Evolutionary conservation across 2,888 invertebrate species (phyloP).

Genomic region (Eledona agricola): DNA sequence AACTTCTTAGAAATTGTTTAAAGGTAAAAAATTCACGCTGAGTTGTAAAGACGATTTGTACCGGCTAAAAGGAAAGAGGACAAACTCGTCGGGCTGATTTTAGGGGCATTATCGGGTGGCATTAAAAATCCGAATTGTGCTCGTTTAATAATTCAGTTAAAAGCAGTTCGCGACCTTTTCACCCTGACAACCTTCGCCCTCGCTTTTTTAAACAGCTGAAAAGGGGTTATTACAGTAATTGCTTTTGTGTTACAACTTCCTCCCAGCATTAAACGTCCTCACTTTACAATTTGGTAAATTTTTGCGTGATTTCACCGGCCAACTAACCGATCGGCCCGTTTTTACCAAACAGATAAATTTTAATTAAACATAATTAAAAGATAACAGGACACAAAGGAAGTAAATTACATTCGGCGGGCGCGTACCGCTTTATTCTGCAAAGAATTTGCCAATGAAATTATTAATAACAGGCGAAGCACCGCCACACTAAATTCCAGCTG

Average conservation of each 20-base stretch:
- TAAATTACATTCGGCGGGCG: constrained; percentile 3
- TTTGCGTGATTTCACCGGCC: too few relatives aligned
- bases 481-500: too few relatives aligned
- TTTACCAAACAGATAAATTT: constrained; percentile 13
- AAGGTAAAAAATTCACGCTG: too few relatives aligned
- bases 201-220: constrained; percentile 14
- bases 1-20: too few relatives aligned
- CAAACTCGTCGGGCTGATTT: neutral
- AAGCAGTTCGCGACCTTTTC: constrained; percentile 14
- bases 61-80: neutral
- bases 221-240: constrained; percentile 21
- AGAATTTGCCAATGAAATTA: constrained; percentile 11
- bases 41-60: too few relatives aligned
- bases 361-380: constrained; percentile 25
- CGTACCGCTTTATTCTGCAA: constrained; percentile 10
- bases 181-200: constrained; percentile 3
- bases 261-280: too few relatives aligned
- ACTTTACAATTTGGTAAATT: too few relatives aligned
- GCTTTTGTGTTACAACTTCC: constrained; percentile 18
- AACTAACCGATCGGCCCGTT: constrained; percentile 7
- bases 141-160: constrained; percentile 23
- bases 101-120: neutral
- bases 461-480: too few relatives aligned
- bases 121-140: constrained; percentile 15
- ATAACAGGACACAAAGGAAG: constrained; percentile 26